Evolutionary conservation across 2,888 invertebrate species (phyloP).

Genomic region (Doris montereyensis): DNA sequence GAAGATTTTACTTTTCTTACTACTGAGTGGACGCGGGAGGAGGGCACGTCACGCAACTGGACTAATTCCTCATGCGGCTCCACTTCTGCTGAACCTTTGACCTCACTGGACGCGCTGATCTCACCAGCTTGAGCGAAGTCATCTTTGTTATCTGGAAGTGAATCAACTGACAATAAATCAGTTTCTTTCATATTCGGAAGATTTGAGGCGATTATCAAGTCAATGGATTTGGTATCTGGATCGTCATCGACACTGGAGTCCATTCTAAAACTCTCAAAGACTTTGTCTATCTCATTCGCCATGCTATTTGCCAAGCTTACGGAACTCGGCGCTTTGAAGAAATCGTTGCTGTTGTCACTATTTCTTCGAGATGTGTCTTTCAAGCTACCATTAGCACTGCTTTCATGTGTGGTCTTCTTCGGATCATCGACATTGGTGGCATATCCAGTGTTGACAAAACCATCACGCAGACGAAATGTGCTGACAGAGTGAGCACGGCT

Average conservation of each 20-base stretch:
- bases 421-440: background rate
- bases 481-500: conserved; percentile 8
- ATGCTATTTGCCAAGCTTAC: conserved; percentile 65
- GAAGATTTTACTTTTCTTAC: conserved; percentile 3
- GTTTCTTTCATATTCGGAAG: background rate
- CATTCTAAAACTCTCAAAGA: conserved; percentile 48
- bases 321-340: conserved; percentile 60
- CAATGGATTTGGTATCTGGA: background rate
- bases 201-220: background rate
- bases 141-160: background rate
- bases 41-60: no score
- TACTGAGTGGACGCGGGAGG: no score
- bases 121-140: no score
- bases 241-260: conserved; percentile 13
- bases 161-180: conserved; percentile 16
- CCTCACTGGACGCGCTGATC: no score
- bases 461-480: conserved; percentile 27
- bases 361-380: conserved; percentile 42
- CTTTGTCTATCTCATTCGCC: conserved; percentile 61
- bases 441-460: conserved; percentile 38
- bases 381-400: background rate
- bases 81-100: no score
- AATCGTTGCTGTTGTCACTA: conserved; percentile 50
- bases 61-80: no score
- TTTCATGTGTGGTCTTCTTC: background rate